A percentile compares a stretch with the other conserved stretches of the same genome.
Conservation (phyloP, 2,888 invertebrate genomes). For the Ophonus ardosiacus region DNA sequence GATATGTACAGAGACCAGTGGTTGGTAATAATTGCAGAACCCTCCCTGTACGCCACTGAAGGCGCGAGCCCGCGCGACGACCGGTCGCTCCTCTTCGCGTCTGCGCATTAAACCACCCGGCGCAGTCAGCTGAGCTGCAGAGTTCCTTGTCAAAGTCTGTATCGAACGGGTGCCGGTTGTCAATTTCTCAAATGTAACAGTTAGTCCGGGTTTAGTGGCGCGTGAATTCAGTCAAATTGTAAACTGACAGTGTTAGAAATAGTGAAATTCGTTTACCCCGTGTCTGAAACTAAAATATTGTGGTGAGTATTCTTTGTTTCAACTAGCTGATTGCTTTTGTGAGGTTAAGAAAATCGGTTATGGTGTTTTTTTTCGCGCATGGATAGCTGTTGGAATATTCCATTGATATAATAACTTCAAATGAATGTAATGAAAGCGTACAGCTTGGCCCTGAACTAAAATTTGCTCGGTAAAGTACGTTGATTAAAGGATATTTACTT, state of each 20-base stretch:
- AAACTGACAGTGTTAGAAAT: conserved; percentile 63
- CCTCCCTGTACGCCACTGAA: no score
- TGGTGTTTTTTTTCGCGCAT: conserved; percentile 71
- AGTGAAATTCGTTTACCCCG: conserved; percentile 53
- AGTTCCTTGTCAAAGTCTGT: conserved; percentile 73
- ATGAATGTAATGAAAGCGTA: conserved; percentile 56
- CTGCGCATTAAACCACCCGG: conserved; percentile 56
- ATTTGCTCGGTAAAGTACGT: conserved; percentile 26
- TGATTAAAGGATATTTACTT: conserved; percentile 40
- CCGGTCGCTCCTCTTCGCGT: conserved; percentile 59
- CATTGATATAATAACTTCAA: conserved; percentile 68
- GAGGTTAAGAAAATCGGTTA: conserved; percentile 70
- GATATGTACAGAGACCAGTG: no score
- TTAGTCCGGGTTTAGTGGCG: conserved; percentile 65
- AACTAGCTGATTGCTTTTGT: conserved; percentile 67
- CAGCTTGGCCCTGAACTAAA: conserved; percentile 54
- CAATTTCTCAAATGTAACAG: conserved; percentile 68
- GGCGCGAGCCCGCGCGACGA: conserved; percentile 48
- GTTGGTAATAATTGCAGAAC: conserved; percentile 46
- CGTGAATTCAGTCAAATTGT: conserved; percentile 65
- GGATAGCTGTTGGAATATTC: conserved; percentile 70
- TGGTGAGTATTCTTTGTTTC: conserved; percentile 66
- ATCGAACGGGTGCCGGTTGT: conserved; percentile 71
- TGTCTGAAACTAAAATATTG: conserved; percentile 54
- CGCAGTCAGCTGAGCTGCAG: conserved; percentile 72